Conservation (phyloP, 2,113 vertebrate species). For the Rhodinocichla rosea region DNA sequence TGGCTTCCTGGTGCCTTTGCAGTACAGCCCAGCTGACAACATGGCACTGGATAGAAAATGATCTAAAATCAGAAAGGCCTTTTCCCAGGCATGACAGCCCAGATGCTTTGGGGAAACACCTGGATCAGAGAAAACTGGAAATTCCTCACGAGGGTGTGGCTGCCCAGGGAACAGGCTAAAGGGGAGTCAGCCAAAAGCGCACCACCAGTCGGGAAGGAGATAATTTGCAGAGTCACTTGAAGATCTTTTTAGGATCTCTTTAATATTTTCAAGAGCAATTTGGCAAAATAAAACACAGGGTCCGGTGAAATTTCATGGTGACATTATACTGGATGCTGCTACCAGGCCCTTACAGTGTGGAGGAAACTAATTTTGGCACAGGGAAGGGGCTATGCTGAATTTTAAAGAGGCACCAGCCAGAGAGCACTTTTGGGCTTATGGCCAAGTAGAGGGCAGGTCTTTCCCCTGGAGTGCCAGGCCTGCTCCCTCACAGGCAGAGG, state of each 20-base stretch:
- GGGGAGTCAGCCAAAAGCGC: not conserved
- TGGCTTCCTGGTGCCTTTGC: fast-evolving
- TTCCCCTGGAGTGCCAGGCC: not conserved
- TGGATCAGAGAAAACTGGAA: not conserved
- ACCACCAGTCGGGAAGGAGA: not conserved
- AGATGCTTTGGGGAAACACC: not conserved
- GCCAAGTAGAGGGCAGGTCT: not conserved
- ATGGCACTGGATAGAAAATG: not conserved
- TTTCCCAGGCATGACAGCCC: not conserved
- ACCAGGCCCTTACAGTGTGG: not conserved
- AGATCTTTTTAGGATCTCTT: not conserved
- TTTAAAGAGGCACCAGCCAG: not conserved
- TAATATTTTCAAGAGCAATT: not conserved
- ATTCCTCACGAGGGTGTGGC: not conserved
- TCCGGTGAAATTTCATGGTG: not conserved
- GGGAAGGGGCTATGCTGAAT: not conserved
- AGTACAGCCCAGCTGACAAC: not conserved
- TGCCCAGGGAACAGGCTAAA: not conserved
- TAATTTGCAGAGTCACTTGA: not conserved
- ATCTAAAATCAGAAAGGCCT: not conserved
- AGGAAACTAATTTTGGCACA: fast-evolving
- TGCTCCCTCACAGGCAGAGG: not conserved
- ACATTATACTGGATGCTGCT: not conserved
- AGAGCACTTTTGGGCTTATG: not conserved
- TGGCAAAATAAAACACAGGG: not conserved